Evolutionary conservation across 2,888 invertebrate species (phyloP), one percentile per base, ranked within the genome.

Genomic region (Cremastobaeus sp.): DNA sequence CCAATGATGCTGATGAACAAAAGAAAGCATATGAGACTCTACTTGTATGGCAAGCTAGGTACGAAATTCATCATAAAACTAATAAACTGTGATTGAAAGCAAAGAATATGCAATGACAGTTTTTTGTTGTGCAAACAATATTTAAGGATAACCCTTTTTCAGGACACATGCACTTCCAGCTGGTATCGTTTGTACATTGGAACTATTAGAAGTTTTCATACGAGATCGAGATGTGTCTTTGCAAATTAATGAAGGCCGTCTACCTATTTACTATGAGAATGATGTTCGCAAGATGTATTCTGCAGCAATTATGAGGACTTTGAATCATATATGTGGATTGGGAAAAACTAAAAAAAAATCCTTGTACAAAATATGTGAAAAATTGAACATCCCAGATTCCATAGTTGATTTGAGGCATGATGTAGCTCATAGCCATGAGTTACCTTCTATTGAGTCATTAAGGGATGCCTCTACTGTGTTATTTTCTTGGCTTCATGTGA

Each of bases 341-440:
- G 90, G 90, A 74, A 89, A 89, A 39, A 88, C 88, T 0, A 90
- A 89, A 81, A 89, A 89, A 12, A 81, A 77, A 5, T 88, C 88
- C 2, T 88, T 91, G 77, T 89, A 91, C 70, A 88, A 89, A 80
- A 91, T 91, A 25, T 93, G 92, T 0, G 89, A 89, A 74, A 89
- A 91, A 85, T 87, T 92, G 65, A 92, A 92, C 35, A 90, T 96
- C 34, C 95, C 96, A 0, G 91, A 92, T 70, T 95, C 95, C 95
- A 90, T 96, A 62, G 92, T 95, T 3, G 91, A 93, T 76, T 85
- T 96, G 52, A 89, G 96, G 54, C 95, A 96, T 84, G 92, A 94
- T 75, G 91, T 93, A 32, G 93, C 95, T 20, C 96, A 96, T 84
- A 91, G 91, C 55, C 90, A 92, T 75, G 89, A 90, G 71, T 86